Evolutionary conservation across 2,797 vertebrate species (phyloP).

Genomic region (Notamacropus eugenii): DNA sequence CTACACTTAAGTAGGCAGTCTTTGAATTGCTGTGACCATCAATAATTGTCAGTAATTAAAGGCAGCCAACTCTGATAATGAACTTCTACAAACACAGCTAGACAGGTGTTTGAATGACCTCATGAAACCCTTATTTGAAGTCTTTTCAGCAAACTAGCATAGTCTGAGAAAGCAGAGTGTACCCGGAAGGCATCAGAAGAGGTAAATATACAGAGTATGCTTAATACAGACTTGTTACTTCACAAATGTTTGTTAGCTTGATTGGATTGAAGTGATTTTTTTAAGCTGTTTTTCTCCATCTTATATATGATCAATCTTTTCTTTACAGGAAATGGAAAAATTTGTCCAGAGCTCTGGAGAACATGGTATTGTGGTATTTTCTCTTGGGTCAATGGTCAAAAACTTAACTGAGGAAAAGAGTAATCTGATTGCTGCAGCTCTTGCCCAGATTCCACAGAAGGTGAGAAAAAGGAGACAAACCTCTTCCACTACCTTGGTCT

Average conservation of each 20-base stretch:
- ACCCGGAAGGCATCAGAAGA: background rate
- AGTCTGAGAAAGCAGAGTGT: background rate
- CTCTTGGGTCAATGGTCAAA: slow-evolving; percentile 90
- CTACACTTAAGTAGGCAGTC: background rate
- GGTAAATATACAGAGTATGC: background rate
- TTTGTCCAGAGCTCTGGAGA: slow-evolving; percentile 94
- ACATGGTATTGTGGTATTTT: slow-evolving; percentile 92
- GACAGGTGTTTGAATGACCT: background rate
- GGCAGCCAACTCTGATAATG: background rate
- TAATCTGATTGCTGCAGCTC: slow-evolving; percentile 89
- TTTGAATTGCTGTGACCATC: background rate
- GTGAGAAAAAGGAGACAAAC: slow-evolving; percentile 78
- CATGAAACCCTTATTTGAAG: background rate
- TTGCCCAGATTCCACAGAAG: slow-evolving; percentile 94
- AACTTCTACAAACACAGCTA: background rate
- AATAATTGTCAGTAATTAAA: background rate
- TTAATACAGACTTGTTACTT: background rate
- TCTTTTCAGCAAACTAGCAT: background rate
- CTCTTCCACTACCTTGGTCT: fast-evolving
- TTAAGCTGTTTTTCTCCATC: background rate
- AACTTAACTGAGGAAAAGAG: slow-evolving; percentile 90
- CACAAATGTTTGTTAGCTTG: background rate
- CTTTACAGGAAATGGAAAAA: slow-evolving; percentile 91
- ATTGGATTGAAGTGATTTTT: background rate
- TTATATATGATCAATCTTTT: background rate